Evolutionary conservation across 1,140 invertebrate genomes (phyloP).

Genomic region (Brachionus rotundiformis): DNA sequence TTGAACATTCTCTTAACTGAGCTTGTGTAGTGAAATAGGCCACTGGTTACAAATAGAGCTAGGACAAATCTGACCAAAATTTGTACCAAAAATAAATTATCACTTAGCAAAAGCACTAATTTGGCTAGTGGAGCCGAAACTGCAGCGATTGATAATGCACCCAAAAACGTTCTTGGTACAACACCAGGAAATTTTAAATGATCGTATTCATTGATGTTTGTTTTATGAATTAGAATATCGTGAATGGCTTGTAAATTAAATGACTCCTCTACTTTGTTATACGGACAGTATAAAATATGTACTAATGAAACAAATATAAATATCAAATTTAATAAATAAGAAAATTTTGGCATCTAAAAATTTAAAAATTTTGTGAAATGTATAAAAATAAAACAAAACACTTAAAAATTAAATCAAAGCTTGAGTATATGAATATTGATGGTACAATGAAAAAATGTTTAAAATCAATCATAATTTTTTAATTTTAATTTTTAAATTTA

Average conservation of each 20-base stretch:
- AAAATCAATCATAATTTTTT: too few species aligned
- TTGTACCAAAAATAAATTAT: slow-evolving; percentile 16
- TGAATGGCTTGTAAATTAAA: slow-evolving; percentile 96
- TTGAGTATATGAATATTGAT: too few species aligned
- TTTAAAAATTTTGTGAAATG: too few species aligned
- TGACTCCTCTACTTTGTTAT: slow-evolving; percentile 99
- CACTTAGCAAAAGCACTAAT: not conserved
- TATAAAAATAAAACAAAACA: too few species aligned
- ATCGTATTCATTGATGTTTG: slow-evolving; percentile 90
- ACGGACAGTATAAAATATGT: slow-evolving; percentile 78
- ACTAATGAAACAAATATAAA: not conserved
- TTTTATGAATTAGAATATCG: slow-evolving; percentile 85
- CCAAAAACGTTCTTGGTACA: slow-evolving; percentile 92
- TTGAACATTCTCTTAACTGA: slow-evolving; percentile 73
- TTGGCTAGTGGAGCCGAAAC: slow-evolving; percentile 73
- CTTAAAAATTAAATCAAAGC: not conserved
- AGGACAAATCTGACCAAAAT: slow-evolving; percentile 74
- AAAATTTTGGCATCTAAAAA: slow-evolving; percentile 16
- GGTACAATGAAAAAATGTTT: too few species aligned
- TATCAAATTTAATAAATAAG: not conserved
- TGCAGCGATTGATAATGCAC: slow-evolving; percentile 79
- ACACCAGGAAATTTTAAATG: slow-evolving; percentile 97
- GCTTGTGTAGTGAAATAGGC: slow-evolving; percentile 73
- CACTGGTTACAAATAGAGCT: slow-evolving; percentile 73
- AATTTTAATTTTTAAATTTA: too few species aligned